A percentile compares a stretch with the other conserved stretches of the same genome.
Conservation (phyloP, 2,888 invertebrate genomes). For the Phymatocera aterrima region DNA sequence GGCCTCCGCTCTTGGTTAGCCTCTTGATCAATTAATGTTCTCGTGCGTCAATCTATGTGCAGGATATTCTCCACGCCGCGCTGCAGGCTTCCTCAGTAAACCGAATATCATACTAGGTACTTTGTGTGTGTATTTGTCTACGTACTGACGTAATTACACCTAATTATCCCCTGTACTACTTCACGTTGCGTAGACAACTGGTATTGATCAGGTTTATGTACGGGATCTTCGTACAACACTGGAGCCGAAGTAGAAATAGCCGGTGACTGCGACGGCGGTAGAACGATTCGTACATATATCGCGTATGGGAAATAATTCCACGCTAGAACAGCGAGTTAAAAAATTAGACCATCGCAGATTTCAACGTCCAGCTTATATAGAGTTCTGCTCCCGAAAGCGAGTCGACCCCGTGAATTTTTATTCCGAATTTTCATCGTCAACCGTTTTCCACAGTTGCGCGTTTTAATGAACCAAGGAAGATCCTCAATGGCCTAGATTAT, state of each 20-base stretch:
- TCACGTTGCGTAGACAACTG: not conserved
- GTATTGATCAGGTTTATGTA: slow-evolving; percentile 2
- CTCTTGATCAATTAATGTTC: slow-evolving; percentile 2
- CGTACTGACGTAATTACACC: not conserved
- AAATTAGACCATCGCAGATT: no score
- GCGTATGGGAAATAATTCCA: no score
- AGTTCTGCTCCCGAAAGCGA: no score
- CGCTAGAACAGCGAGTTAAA: no score
- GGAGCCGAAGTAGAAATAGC: not conserved
- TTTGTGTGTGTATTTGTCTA: not conserved
- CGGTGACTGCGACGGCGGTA: no score
- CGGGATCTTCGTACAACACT: not conserved
- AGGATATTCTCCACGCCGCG: not conserved
- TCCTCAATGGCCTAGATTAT: no score
- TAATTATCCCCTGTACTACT: not conserved
- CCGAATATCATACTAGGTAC: not conserved
- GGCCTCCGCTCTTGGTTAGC: not conserved
- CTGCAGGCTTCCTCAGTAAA: not conserved
- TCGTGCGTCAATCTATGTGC: not conserved
- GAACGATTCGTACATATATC: no score
- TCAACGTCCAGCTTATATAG: no score
- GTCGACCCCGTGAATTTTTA: no score
- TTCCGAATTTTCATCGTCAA: no score
- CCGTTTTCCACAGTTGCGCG: no score
- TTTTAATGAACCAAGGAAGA: no score